Conservation (phyloP, 2,797 vertebrate genomes). For the Typhlichthys subterraneus region DNA sequence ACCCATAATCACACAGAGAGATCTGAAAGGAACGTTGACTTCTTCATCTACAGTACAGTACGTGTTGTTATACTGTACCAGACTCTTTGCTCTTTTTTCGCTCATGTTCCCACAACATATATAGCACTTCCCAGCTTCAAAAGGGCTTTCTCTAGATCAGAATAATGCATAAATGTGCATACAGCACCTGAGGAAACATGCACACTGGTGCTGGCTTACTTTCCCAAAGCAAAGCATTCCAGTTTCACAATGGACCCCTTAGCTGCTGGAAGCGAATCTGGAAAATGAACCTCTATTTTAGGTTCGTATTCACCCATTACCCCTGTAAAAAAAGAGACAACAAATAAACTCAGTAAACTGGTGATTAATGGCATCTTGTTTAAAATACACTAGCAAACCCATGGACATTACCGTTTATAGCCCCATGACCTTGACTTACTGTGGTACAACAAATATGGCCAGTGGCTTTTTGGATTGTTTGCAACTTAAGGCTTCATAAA, state of each 20-base stretch:
- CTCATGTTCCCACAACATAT: constrained; percentile 25
- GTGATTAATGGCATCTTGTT: constrained; percentile 51
- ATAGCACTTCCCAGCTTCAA: constrained; percentile 23
- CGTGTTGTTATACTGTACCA: constrained; percentile 26
- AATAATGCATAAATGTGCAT: constrained; percentile 29
- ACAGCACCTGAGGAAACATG: constrained; percentile 34
- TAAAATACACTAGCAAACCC: constrained; percentile 26
- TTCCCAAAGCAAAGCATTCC: constrained; percentile 95
- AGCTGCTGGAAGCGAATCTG: constrained; percentile 89
- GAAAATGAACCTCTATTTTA: constrained; percentile 97
- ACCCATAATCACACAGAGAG: constrained; percentile 29
- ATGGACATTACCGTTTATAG: constrained; percentile 41
- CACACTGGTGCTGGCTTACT: constrained; percentile 82
- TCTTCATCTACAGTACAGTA: constrained; percentile 12
- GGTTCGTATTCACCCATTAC: constrained; percentile 98
- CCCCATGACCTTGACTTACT: constrained; percentile 9
- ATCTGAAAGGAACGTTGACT: constrained; percentile 53
- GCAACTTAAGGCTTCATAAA: too few species aligned
- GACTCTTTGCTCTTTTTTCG: constrained; percentile 13
- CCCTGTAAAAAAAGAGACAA: constrained; percentile 68
- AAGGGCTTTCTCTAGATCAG: constrained; percentile 25
- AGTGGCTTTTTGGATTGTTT: too few species aligned
- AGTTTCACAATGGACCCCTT: constrained; percentile 90
- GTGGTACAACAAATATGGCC: neutral
- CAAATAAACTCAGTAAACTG: constrained; percentile 41